Percentiles rank a stretch among this genome's conserved stretches.
phyloP scores from a whole-genome alignment of 2,113 vertebrate species.

The Siphamia tubifer region DNA sequence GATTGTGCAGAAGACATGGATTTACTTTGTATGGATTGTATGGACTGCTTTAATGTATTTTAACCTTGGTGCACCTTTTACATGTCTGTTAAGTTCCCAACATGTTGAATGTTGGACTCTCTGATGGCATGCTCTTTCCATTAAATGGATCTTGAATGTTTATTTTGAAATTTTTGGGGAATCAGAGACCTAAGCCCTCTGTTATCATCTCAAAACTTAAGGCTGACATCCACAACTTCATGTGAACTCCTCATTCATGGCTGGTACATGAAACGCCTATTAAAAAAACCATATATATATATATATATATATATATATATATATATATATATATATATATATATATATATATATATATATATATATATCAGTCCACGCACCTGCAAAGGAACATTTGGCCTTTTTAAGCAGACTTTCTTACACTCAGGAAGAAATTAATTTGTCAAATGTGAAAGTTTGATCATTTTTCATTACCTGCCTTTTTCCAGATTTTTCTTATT shows the following conservation, averaged over 20 bases:
- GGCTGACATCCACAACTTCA: not conserved
- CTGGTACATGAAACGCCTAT: slow-evolving; percentile 61
- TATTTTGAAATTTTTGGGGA: not conserved
- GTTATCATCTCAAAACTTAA: not conserved
- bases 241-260: slow-evolving; percentile 47
- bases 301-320: no score
- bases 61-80: slow-evolving; percentile 15
- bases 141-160: not conserved
- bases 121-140: slow-evolving; percentile 13
- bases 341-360: no score
- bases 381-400: not conserved
- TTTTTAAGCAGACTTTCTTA: not conserved
- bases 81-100: slow-evolving; percentile 30
- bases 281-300: no score
- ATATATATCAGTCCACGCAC: not conserved
- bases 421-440: not conserved
- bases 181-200: not conserved
- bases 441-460: not conserved
- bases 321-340: no score
- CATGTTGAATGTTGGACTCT: slow-evolving; percentile 2
- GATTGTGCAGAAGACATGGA: slow-evolving; percentile 8
- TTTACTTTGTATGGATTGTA: slow-evolving; percentile 42
- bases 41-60: slow-evolving; percentile 40
- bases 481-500: not conserved
- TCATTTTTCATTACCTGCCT: not conserved